Evolutionary conservation across 2,888 invertebrate species (phyloP).

Genomic region (Drosophila lutescens): DNA sequence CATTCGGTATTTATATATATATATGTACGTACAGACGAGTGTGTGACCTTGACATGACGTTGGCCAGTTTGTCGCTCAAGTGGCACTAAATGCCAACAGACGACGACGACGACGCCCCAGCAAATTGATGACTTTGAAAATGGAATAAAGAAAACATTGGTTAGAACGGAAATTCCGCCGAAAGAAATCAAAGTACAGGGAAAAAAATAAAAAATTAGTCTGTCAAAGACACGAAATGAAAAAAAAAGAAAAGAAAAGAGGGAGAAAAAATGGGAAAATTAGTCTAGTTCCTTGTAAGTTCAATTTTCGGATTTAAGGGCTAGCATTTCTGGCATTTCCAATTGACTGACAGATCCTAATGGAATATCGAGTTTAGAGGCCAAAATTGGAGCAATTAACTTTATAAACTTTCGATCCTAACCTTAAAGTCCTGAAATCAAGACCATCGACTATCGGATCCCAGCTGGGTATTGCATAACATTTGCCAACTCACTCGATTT

Average conservation of each 20-base stretch:
- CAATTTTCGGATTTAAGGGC: not conserved
- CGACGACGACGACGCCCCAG: slow-evolving; percentile 3
- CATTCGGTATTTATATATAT: too few species aligned
- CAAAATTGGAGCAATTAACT: too few species aligned
- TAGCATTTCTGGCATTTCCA: too few species aligned
- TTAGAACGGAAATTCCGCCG: not conserved
- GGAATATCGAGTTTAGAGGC: not conserved
- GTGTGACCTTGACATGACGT: slow-evolving; percentile 73
- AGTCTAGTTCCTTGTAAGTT: slow-evolving; percentile 1
- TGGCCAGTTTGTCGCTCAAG: slow-evolving; percentile 58
- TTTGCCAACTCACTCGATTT: slow-evolving; percentile 34
- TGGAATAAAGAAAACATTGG: not conserved
- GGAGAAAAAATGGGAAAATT: not conserved
- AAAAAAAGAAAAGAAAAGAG: not conserved
- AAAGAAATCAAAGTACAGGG: not conserved
- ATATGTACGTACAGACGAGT: not conserved
- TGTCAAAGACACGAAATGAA: slow-evolving; percentile 1
- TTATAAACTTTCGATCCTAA: too few species aligned
- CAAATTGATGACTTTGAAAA: slow-evolving; percentile 26
- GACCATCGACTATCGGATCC: slow-evolving; percentile 20
- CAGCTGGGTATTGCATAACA: slow-evolving; percentile 41
- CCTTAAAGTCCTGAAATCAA: not conserved
- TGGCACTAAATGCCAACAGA: slow-evolving; percentile 71
- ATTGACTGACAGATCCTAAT: not conserved
- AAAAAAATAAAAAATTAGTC: not conserved